Conservation (phyloP, 1,140 invertebrate species). For the Bradynema listronoti region DNA sequence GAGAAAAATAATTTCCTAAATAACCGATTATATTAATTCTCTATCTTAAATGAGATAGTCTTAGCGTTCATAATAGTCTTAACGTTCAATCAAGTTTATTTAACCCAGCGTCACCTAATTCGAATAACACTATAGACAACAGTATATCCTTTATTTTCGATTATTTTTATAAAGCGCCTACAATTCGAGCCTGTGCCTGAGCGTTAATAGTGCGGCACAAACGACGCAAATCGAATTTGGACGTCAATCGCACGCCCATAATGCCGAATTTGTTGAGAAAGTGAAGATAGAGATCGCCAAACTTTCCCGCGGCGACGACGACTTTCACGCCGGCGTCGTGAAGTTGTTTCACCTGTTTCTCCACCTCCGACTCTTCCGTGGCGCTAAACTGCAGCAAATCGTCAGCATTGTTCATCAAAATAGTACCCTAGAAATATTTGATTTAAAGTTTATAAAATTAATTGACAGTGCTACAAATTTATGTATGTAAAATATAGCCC, state of each 20-base stretch:
- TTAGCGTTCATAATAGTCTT: too few relatives aligned
- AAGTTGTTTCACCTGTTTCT: constrained; percentile 81
- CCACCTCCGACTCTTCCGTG: constrained; percentile 86
- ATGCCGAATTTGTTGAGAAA: constrained; percentile 92
- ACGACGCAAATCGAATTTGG: constrained; percentile 91
- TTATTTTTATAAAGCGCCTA: constrained; percentile 58
- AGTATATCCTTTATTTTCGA: too few relatives aligned
- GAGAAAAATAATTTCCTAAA: too few relatives aligned
- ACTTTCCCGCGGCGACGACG: constrained; percentile 90
- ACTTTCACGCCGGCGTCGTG: constrained; percentile 82
- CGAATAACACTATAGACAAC: too few relatives aligned
- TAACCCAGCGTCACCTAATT: too few relatives aligned
- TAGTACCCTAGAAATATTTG: constrained; percentile 72
- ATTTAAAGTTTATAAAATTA: too few relatives aligned
- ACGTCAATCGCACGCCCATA: constrained; percentile 82
- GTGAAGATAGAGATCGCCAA: constrained; percentile 93
- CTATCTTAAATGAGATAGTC: too few relatives aligned
- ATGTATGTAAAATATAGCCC: neutral
- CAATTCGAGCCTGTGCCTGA: constrained; percentile 71
- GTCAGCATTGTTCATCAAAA: constrained; percentile 88
- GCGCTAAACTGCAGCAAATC: constrained; percentile 86
- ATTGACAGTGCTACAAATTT: neutral
- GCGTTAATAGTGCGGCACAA: constrained; percentile 83
- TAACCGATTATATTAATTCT: too few relatives aligned
- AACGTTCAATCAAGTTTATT: neutral